Conservation (phyloP, 2,888 invertebrate species). For the Megaustenia siamemsis region DNA sequence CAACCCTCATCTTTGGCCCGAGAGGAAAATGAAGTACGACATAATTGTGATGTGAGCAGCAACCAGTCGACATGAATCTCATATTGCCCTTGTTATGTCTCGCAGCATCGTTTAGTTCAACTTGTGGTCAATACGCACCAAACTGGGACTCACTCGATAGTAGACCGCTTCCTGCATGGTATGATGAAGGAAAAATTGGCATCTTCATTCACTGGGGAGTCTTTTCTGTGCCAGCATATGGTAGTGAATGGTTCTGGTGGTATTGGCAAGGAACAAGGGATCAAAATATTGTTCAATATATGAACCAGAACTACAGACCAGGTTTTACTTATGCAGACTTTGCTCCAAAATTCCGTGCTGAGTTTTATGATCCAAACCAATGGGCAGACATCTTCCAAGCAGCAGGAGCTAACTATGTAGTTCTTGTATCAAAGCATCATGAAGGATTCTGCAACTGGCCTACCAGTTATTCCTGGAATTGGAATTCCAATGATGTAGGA, state of each 20-base stretch:
- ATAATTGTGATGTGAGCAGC: neutral
- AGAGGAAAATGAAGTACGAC: no score
- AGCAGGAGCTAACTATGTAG: constrained; percentile 92
- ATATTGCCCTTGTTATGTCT: neutral
- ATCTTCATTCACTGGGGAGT: constrained; percentile 59
- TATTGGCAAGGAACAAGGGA: constrained; percentile 56
- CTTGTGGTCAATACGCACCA: constrained; percentile 80
- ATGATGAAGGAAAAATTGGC: constrained; percentile 80
- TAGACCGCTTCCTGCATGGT: constrained; percentile 74
- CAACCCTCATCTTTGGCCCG: no score
- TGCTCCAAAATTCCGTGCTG: constrained; percentile 89
- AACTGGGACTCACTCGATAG: constrained; percentile 91
- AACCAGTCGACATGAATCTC: neutral
- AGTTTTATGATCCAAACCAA: constrained; percentile 90
- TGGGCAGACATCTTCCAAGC: constrained; percentile 91
- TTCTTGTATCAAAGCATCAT: constrained; percentile 92
- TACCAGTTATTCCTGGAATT: constrained; percentile 89
- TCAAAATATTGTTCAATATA: constrained; percentile 82
- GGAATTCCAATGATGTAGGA: constrained; percentile 90
- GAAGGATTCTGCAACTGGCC: constrained; percentile 92
- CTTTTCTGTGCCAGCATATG: constrained; percentile 76
- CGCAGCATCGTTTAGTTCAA: neutral
- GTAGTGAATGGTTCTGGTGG: constrained; percentile 93
- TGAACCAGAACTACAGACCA: constrained; percentile 90
- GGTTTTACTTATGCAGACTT: constrained; percentile 94